Conservation (phyloP, 2,113 vertebrate genomes). For the Coptodon bakossiorum region DNA sequence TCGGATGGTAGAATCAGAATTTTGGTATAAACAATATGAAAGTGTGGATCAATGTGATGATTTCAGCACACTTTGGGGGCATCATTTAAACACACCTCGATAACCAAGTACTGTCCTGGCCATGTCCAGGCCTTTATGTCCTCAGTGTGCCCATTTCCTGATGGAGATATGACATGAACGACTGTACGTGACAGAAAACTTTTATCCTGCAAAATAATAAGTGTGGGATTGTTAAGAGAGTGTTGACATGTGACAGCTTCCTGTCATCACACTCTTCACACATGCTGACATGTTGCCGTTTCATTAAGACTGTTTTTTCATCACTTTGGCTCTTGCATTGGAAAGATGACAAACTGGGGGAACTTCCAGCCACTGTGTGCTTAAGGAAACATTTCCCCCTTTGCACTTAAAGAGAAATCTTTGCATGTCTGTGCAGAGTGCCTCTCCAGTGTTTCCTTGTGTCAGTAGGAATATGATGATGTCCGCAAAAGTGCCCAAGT, state of each 20-base stretch:
- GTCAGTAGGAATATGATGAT: constrained; percentile 33
- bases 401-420: background rate
- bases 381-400: background rate
- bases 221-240: background rate
- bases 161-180: background rate
- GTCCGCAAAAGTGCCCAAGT: constrained; percentile 13
- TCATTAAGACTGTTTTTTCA: background rate
- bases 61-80: background rate
- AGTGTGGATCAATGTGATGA: background rate
- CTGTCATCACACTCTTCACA: background rate
- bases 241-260: background rate
- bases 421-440: background rate
- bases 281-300: background rate
- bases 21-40: background rate
- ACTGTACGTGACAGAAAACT: background rate
- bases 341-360: background rate
- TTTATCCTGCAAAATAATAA: background rate
- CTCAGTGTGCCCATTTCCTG: background rate
- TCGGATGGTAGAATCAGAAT: background rate
- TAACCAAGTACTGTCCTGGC: background rate
- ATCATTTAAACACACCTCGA: rapidly evolving
- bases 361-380: background rate
- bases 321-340: background rate
- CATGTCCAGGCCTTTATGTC: background rate
- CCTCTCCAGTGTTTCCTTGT: background rate